A percentile compares a stretch with the other conserved stretches of the same genome.
These are phyloP conservation scores for Lymantria dispar DNA, from an alignment of 2,888 invertebrate species.

Conservation along the genomic window DNA sequence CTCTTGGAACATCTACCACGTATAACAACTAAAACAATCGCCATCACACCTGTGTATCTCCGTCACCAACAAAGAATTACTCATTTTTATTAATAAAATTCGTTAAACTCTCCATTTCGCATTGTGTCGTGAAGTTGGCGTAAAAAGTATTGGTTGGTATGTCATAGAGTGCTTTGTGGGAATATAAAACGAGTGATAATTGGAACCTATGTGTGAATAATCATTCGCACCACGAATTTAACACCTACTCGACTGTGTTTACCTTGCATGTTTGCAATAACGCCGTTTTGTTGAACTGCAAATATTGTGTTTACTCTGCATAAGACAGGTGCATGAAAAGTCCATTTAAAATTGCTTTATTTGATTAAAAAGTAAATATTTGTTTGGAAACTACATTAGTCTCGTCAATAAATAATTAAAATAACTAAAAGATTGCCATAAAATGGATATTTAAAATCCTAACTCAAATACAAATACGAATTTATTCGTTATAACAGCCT, in stretches of 20 bases:
- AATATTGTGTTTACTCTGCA: constrained; percentile 51
- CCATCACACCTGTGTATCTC: too few relatives aligned
- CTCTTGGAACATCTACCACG: too few relatives aligned
- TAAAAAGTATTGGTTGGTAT: constrained; percentile 57
- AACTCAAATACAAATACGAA: too few relatives aligned
- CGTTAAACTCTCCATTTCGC: constrained; percentile 3
- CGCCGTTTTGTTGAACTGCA: constrained; percentile 57
- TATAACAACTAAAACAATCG: too few relatives aligned
- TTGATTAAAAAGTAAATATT: neutral
- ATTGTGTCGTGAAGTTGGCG: constrained; percentile 21
- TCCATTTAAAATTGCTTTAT: constrained; percentile 26
- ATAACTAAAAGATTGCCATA: too few relatives aligned
- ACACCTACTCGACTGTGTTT: constrained; percentile 65
- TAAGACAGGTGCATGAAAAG: constrained; percentile 59
- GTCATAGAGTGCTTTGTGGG: constrained; percentile 46
- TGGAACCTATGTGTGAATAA: constrained; percentile 66
- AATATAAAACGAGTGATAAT: constrained; percentile 70
- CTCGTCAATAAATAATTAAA: too few relatives aligned
- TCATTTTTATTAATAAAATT: neutral
- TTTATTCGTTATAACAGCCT: too few relatives aligned
- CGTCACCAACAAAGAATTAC: too few relatives aligned
- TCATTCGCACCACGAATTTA: constrained; percentile 56
- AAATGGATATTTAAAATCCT: too few relatives aligned
- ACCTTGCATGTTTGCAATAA: constrained; percentile 61
- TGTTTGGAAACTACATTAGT: neutral